Evolutionary conservation across 2,797 vertebrate genomes (phyloP).

Genomic region (Spinus olivaceus): DNA sequence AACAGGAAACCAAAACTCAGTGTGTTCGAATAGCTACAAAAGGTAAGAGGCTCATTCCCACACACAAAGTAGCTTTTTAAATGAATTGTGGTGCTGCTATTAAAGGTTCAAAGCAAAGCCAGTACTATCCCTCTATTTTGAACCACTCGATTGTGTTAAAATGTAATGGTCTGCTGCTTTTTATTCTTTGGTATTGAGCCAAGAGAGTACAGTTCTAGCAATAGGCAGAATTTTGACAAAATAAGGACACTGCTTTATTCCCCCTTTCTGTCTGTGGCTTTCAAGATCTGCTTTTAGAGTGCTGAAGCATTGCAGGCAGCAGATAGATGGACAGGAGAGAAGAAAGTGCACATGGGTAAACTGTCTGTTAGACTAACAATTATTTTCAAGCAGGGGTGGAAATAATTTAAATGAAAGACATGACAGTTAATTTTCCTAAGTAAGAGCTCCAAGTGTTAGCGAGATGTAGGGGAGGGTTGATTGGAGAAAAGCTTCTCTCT

Average conservation of each 20-base stretch:
- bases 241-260: slow-evolving; percentile 12
- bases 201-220: neutral
- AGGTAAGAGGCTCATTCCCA: slow-evolving; percentile 81
- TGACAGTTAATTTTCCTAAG: neutral
- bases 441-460: neutral
- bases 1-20: slow-evolving; percentile 97
- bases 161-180: neutral
- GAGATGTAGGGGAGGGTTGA: neutral
- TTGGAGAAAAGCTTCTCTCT: neutral
- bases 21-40: slow-evolving; percentile 97
- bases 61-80: slow-evolving; percentile 11
- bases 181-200: neutral
- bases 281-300: slow-evolving; percentile 25
- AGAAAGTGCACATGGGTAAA: neutral
- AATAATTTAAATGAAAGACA: neutral
- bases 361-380: neutral
- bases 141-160: slow-evolving; percentile 15
- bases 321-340: neutral
- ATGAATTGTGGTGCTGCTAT: slow-evolving; percentile 35
- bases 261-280: neutral
- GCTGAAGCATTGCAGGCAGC: neutral
- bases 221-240: slow-evolving; percentile 43
- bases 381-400: neutral
- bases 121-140: neutral
- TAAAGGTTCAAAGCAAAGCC: neutral